Conservation (phyloP, 2,888 invertebrate genomes). For the Tortrix viridana region DNA sequence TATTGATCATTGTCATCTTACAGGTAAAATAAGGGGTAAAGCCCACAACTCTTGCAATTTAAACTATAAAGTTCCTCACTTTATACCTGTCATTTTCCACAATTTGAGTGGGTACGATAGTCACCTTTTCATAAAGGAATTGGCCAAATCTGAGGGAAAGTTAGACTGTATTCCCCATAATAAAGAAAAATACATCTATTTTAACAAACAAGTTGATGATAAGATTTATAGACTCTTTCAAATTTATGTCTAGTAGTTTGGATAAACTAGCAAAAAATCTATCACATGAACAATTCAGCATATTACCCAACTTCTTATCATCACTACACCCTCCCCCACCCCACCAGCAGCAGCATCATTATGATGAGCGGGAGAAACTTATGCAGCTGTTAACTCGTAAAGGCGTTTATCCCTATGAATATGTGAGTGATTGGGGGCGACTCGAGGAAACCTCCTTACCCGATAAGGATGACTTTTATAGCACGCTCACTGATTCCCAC, state of each 20-base stretch:
- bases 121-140: constrained; percentile 48
- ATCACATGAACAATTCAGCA: constrained; percentile 9
- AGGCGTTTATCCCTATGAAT: constrained; percentile 33
- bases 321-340: no score
- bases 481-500: no score
- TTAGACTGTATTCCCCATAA: constrained; percentile 46
- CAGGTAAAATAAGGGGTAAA: constrained; percentile 45
- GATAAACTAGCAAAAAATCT: constrained; percentile 15
- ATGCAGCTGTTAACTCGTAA: constrained; percentile 25
- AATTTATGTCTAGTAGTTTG: constrained; percentile 8
- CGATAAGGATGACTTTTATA: no score
- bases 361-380: background rate
- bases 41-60: constrained; percentile 44
- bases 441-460: no score
- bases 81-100: constrained; percentile 43
- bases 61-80: constrained; percentile 40
- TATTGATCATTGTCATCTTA: constrained; percentile 43
- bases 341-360: no score
- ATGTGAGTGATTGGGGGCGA: no score
- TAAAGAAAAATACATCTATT: constrained; percentile 52
- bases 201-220: constrained; percentile 44
- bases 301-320: background rate
- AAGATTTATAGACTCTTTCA: constrained; percentile 14
- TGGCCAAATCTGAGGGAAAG: constrained; percentile 43
- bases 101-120: constrained; percentile 41